Evolutionary conservation across 2,888 invertebrate genomes (phyloP).

Genomic region (Cantharis nigra): DNA sequence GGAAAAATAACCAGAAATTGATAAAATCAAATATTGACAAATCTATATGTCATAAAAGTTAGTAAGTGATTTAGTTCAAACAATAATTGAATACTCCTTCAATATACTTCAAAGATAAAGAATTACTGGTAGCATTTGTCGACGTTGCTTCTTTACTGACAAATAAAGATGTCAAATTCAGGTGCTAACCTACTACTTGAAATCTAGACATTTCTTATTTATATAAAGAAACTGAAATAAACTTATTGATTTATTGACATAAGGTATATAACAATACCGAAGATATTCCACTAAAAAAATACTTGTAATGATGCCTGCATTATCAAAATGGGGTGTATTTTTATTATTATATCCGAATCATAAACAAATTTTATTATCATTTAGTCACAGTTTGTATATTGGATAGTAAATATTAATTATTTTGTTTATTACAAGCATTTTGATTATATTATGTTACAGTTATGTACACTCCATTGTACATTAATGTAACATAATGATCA

Average conservation of each 20-base stretch:
- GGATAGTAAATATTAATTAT: not conserved
- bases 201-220: slow-evolving; percentile 17
- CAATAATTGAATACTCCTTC: not conserved
- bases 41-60: not conserved
- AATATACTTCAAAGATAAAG: slow-evolving; percentile 9
- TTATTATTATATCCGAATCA: not conserved
- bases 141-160: slow-evolving; percentile 29
- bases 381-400: not conserved
- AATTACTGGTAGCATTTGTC: slow-evolving; percentile 21
- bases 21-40: not conserved
- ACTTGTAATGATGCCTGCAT: not conserved
- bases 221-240: slow-evolving; percentile 8
- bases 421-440: not conserved
- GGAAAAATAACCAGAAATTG: not conserved
- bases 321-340: not conserved
- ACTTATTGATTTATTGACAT: slow-evolving; percentile 8
- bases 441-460: not conserved
- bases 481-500: not conserved
- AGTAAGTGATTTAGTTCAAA: not conserved
- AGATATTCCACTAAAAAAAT: not conserved
- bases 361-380: not conserved
- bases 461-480: not conserved
- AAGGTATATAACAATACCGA: not conserved
- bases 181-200: slow-evolving; percentile 14
- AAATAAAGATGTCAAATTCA: slow-evolving; percentile 33